phyloP scores from a whole-genome alignment of 2,797 vertebrate genomes.

The Etheostoma perlongum region DNA sequence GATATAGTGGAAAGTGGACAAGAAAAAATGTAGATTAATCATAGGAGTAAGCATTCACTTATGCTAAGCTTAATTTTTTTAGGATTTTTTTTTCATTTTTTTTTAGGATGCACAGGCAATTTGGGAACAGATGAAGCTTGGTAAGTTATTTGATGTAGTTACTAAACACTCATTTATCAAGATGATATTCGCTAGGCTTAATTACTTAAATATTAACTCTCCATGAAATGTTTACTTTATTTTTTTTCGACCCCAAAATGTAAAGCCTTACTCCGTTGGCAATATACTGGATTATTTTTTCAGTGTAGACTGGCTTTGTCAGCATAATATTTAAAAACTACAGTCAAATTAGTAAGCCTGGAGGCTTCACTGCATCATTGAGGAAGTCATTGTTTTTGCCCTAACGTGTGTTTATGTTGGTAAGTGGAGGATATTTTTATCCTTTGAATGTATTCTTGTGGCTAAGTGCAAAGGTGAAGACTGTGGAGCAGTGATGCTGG shows the following conservation, averaged over 20 bases:
- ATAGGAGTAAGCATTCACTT: neutral
- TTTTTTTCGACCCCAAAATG: neutral
- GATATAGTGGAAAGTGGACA: no score
- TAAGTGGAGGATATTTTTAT: constrained; percentile 4
- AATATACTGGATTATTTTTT: neutral
- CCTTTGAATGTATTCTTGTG: neutral
- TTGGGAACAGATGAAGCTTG: constrained; percentile 1
- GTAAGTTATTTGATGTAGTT: neutral
- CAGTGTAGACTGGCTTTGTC: neutral
- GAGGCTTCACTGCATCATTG: constrained; percentile 6
- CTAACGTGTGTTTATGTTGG: neutral
- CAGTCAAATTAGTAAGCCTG: constrained; percentile 8
- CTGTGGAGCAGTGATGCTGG: neutral
- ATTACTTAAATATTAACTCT: constrained; percentile 11
- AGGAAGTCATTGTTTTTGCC: neutral
- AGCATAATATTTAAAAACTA: constrained; percentile 11
- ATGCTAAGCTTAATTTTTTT: neutral
- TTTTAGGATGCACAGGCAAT: neutral
- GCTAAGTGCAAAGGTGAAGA: constrained; percentile 2
- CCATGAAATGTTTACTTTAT: neutral
- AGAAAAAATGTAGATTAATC: neutral
- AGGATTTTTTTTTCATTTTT: no score
- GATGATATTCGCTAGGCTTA: neutral
- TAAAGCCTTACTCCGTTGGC: neutral
- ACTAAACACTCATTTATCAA: constrained; percentile 2